Percentiles rank a stretch among this genome's conserved stretches.
Evolutionary conservation across 23 tunicate genomes (phyloP).

Genomic region (Halocynthia roretzi): DNA sequence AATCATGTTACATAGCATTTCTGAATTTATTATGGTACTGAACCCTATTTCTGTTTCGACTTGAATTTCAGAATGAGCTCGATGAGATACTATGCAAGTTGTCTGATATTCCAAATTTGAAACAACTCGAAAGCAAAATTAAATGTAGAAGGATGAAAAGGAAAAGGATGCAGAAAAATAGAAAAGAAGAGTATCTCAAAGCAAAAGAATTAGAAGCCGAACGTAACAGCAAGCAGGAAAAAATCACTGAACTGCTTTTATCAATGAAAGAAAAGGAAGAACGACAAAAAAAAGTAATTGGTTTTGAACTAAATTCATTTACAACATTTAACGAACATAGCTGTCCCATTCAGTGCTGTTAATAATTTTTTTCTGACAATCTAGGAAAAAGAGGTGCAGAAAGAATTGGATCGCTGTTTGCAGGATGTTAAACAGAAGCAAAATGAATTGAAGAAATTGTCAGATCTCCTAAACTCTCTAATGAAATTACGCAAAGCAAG

Average conservation of each 20-base stretch:
- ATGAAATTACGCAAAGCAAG: constrained; percentile 49
- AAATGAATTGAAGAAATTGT: constrained; percentile 19
- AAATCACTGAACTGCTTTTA: constrained; percentile 34
- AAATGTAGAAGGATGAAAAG: constrained; percentile 24
- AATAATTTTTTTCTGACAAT: neutral
- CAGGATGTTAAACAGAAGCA: constrained; percentile 47
- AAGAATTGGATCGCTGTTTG: constrained; percentile 57
- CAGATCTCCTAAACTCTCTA: constrained; percentile 36
- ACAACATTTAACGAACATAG: neutral
- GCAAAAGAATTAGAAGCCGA: constrained; percentile 16
- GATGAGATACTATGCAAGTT: constrained; percentile 21
- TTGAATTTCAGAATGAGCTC: constrained; percentile 41
- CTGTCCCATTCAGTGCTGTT: neutral
- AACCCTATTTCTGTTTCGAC: neutral
- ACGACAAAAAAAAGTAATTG: constrained; percentile 28
- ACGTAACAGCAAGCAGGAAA: neutral
- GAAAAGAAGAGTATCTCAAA: neutral
- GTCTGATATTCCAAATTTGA: constrained; percentile 14
- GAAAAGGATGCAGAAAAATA: constrained; percentile 1
- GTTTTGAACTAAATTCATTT: neutral
- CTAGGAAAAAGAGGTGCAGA: constrained; percentile 63
- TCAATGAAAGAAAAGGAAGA: constrained; percentile 21
- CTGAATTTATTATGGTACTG: neutral
- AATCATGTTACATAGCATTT: too few species aligned
- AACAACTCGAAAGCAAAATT: constrained; percentile 28